These are phyloP conservation scores for Mycetomoellerius zeteki DNA, from an alignment of 1,140 invertebrate genomes.

Conservation along the genomic window DNA sequence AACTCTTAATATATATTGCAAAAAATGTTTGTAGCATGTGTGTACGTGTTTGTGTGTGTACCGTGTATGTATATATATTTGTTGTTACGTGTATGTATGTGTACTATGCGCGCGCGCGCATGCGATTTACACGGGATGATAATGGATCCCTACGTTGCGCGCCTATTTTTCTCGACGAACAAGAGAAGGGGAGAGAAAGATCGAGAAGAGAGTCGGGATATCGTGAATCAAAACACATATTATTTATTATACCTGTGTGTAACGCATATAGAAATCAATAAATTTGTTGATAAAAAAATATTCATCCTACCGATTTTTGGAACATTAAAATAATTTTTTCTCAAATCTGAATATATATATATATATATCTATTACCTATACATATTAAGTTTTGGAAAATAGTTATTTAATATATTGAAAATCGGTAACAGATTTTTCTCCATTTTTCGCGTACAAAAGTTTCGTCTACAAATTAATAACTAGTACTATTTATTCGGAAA, in stretches of 20 bases:
- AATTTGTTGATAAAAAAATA: not conserved
- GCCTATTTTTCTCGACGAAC: constrained; percentile 18
- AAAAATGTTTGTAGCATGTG: constrained; percentile 38
- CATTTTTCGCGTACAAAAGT: too few relatives aligned
- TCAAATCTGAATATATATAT: not conserved
- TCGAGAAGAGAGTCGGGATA: constrained; percentile 12
- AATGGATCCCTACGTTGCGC: constrained; percentile 29
- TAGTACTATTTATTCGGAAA: not conserved
- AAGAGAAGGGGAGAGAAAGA: constrained; percentile 5
- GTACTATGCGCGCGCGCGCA: not conserved
- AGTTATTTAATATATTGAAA: not conserved
- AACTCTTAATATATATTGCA: constrained; percentile 39
- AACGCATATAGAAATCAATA: not conserved
- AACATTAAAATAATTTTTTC: not conserved
- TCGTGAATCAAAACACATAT: not conserved
- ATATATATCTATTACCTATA: not conserved
- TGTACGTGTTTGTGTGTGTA: not conserved
- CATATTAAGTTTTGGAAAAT: not conserved
- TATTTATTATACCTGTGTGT: not conserved
- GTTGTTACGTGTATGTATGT: not conserved
- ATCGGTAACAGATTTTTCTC: not conserved
- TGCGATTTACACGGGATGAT: constrained; percentile 22
- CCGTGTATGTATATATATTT: not conserved
- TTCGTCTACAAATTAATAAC: not conserved
- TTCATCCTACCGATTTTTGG: not conserved